phyloP scores from a whole-genome alignment of 1,140 invertebrate genomes.

The Lucilia sericata region DNA sequence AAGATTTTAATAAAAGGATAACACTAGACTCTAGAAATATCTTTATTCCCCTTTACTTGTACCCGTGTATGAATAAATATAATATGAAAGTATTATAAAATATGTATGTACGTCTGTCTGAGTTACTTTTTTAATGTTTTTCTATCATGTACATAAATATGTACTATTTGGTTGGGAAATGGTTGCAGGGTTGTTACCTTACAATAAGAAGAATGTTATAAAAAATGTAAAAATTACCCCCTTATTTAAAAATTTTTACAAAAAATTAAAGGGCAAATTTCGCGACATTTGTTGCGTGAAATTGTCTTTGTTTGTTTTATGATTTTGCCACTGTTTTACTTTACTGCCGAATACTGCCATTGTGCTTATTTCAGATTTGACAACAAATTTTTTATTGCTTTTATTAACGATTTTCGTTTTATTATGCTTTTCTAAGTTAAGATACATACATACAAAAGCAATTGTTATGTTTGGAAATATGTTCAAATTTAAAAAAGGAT shows the following conservation, averaged over 20 bases:
- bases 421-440: not conserved
- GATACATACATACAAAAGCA: not conserved
- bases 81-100: not conserved
- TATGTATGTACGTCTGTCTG: not conserved
- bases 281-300: slow-evolving; percentile 10
- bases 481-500: not conserved
- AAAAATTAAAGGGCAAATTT: not conserved
- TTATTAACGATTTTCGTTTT: not conserved
- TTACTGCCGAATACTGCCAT: not conserved
- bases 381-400: not conserved
- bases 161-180: not conserved
- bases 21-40: no score
- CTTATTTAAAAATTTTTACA: not conserved
- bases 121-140: not conserved
- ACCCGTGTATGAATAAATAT: no score
- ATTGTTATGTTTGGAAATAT: not conserved
- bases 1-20: no score
- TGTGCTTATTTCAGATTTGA: not conserved
- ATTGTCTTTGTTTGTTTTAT: slow-evolving; percentile 4
- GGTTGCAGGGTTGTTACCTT: not conserved
- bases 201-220: not conserved
- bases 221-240: not conserved
- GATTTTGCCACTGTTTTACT: not conserved
- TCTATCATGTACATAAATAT: not conserved
- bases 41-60: no score